Percentiles rank a stretch among this genome's conserved stretches.
Evolutionary conservation across 2,888 invertebrate species (phyloP).

Genomic region (Theretra japonica): DNA sequence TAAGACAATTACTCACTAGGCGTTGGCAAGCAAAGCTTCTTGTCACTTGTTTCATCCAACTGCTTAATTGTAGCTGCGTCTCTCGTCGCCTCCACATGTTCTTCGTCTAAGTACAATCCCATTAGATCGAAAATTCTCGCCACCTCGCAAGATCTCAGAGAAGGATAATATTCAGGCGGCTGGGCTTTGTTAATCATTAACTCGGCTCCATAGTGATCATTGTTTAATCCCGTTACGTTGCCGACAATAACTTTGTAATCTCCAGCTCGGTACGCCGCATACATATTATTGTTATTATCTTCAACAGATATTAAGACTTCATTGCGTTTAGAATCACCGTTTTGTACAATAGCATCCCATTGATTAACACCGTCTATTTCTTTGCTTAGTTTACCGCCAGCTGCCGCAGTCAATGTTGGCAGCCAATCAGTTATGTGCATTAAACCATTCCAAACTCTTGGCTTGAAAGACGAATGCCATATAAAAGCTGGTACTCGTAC

Average conservation of each 20-base stretch:
- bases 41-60: conserved; percentile 62
- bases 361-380: conserved; percentile 88
- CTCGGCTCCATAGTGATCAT: conserved; percentile 70
- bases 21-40: conserved; percentile 67
- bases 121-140: conserved; percentile 62
- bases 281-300: conserved; percentile 80
- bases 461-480: conserved; percentile 86
- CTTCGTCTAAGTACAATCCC: conserved; percentile 61
- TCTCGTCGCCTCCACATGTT: conserved; percentile 59
- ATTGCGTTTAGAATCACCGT: conserved; percentile 73
- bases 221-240: conserved; percentile 71
- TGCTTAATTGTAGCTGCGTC: conserved; percentile 63
- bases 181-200: conserved; percentile 60
- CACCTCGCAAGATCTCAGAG: conserved; percentile 61
- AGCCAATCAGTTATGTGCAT: conserved; percentile 94
- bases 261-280: conserved; percentile 84
- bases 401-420: conserved; percentile 87
- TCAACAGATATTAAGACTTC: conserved; percentile 85
- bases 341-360: conserved; percentile 86
- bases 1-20: conserved; percentile 60
- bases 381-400: conserved; percentile 60
- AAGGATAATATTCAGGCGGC: conserved; percentile 66
- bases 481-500: conserved; percentile 90
- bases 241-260: conserved; percentile 87
- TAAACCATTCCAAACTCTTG: conserved; percentile 85